These are phyloP conservation scores for Paralichthys olivaceus DNA, from an alignment of 2,113 vertebrate species.

Conservation along the genomic window DNA sequence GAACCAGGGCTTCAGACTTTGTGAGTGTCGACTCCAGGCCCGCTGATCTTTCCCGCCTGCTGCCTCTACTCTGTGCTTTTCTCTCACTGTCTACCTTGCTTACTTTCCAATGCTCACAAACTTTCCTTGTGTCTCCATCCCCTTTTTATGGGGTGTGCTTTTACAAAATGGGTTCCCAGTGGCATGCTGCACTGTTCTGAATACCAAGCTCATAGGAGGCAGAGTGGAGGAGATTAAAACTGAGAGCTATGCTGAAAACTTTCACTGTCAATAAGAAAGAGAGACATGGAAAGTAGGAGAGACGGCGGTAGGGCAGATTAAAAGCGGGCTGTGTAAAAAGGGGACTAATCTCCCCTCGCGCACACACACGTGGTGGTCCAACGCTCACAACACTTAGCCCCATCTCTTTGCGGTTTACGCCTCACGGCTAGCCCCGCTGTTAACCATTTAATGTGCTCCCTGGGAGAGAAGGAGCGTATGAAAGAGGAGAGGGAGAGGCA, in stretches of 20 bases:
- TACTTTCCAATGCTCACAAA: conserved; percentile 42
- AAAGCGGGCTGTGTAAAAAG: conserved; percentile 61
- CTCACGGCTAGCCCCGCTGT: conserved; percentile 63
- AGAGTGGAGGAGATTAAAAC: conserved; percentile 62
- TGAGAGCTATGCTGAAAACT: conserved; percentile 52
- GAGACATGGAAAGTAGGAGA: conserved; percentile 36
- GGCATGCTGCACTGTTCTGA: conserved; percentile 57
- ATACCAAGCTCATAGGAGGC: conserved; percentile 54
- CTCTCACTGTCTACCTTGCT: conserved; percentile 13
- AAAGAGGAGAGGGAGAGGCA: conserved; percentile 60
- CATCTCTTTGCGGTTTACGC: conserved; percentile 76
- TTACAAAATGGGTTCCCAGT: conserved; percentile 65
- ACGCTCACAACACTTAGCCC: conserved; percentile 76
- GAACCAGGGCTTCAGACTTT: conserved; percentile 83
- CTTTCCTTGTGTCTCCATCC: conserved; percentile 36
- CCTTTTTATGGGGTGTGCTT: conserved; percentile 57
- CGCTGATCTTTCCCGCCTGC: conserved; percentile 2
- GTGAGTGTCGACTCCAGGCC: conserved; percentile 76
- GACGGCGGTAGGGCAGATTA: conserved; percentile 56
- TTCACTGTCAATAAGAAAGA: conserved; percentile 48
- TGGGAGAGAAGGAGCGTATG: conserved; percentile 64
- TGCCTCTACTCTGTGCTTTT: conserved; percentile 13
- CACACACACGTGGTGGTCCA: conserved; percentile 71
- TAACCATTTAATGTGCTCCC: conserved; percentile 76
- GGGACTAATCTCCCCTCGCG: conserved; percentile 67